Conservation (phyloP, 64 coral and sea anemone genomes). For the Cladopsammia gracilis region DNA sequence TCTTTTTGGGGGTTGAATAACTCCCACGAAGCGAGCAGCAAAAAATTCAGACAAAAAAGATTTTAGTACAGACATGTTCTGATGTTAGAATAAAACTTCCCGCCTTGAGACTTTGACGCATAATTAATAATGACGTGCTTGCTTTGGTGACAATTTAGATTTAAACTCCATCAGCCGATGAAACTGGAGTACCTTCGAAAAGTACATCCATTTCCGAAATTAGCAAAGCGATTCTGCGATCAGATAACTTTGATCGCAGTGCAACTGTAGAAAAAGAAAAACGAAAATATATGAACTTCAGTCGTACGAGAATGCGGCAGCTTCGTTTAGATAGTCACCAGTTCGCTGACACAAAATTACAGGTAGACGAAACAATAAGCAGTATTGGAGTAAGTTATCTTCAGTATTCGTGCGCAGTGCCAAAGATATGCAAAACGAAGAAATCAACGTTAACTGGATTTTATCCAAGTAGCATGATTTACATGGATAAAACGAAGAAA, state of each 20-base stretch:
- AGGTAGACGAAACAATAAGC: not conserved
- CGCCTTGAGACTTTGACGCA: not conserved
- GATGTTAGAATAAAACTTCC: not conserved
- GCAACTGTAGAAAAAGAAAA: not conserved
- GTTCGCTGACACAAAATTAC: not conserved
- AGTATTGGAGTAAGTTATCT: conserved; percentile 3
- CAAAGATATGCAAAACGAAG: not conserved
- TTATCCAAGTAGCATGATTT: not conserved
- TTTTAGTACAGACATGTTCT: not conserved
- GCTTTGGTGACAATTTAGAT: conserved; percentile 12
- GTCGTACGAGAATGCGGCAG: not conserved
- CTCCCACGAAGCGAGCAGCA: not conserved
- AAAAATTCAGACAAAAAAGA: not conserved
- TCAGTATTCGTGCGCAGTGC: not conserved
- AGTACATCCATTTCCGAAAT: not conserved
- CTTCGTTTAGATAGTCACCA: not conserved
- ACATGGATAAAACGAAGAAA: too few species aligned
- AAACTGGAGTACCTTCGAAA: not conserved
- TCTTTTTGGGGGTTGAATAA: too few species aligned
- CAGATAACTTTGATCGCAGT: too few species aligned
- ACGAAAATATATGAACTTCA: not conserved
- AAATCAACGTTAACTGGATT: not conserved
- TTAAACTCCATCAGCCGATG: not conserved
- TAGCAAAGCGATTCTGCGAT: not conserved
- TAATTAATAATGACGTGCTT: conserved; percentile 5